Evolutionary conservation across 2,113 vertebrate species (phyloP).

Genomic region (Rhea pennata): DNA sequence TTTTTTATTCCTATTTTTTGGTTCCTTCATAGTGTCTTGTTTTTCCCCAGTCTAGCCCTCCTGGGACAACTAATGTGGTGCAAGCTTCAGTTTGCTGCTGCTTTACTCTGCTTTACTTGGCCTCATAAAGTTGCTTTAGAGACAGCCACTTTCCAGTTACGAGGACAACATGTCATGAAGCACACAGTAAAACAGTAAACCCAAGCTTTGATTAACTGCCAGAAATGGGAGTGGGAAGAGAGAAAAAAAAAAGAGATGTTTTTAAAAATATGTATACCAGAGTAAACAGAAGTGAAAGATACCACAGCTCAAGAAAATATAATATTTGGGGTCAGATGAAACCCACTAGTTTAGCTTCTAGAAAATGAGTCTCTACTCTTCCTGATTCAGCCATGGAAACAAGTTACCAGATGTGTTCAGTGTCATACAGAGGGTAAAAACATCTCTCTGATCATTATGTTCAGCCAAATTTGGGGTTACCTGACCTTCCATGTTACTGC

Average conservation of each 20-base stretch:
- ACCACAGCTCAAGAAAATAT: background rate
- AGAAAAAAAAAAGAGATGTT: background rate
- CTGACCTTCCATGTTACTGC: background rate
- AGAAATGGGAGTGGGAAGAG: background rate
- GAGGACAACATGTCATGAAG: background rate
- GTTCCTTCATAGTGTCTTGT: background rate
- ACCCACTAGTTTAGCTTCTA: background rate
- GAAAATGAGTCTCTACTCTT: background rate
- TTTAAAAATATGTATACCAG: background rate
- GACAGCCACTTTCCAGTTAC: background rate
- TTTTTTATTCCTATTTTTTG: conserved; percentile 6
- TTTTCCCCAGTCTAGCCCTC: conserved; percentile 2
- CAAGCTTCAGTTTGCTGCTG: background rate
- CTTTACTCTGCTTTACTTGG: conserved; percentile 20
- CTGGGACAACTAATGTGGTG: conserved; percentile 6
- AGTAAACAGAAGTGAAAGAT: background rate
- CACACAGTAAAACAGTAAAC: background rate
- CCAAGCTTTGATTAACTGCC: background rate
- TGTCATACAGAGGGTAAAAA: background rate
- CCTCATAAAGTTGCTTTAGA: background rate
- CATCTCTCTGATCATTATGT: background rate
- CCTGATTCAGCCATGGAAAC: background rate
- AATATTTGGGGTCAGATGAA: background rate
- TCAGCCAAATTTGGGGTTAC: background rate
- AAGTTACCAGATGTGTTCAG: background rate